Evolutionary conservation across 1,140 invertebrate species (phyloP), one percentile per base, ranked within the genome.

Genomic region (Drosophila equinoxialis): DNA sequence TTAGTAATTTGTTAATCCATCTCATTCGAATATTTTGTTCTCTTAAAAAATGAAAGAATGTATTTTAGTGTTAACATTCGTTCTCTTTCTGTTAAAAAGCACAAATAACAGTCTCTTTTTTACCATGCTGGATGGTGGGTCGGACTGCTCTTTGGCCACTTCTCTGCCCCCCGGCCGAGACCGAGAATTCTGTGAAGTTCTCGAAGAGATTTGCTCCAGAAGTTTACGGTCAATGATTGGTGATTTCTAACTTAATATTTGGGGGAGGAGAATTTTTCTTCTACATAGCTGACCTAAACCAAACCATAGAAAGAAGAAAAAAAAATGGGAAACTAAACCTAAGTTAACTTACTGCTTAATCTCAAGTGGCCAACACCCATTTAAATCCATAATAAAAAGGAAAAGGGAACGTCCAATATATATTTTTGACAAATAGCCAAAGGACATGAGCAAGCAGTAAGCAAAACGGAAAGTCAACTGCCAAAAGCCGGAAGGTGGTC

Each of bases 381-480:
- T 77, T 77, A 61, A 79, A 83, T 69, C 78, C 66, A 74, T 77
- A 66, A 76, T 77, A 66, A 76, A 66, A 55, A 62, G 63, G 51
- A 67, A 35, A 59, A 35, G 35, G 39, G 67, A 60, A 74, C 55
- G 45, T 7, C 55, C 74, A 59, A 87, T 72, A 67, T 72, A 81
- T 74, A 68, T 87, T 80, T 79, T 87, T 87, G 80, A 83, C 83
- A 86, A 86, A 86, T 86, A 73, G 79, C 79, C 84, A 86, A 86
- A 89, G 83, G 81, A 69, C 76, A 77, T 86, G 75, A 87, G 76
- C 17, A 23, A 23, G 79, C 69, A 70, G 37, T 3, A 39, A 39
- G 37, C 37, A 39, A 39, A 62, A 71, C 35, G 65, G 64, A 67
- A 72, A 71, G 64, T 39, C 39, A 60, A 64, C 33, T 39, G 57